Evolutionary conservation across 2,797 vertebrate species (phyloP).

Genomic region (Thamnophis elegans): DNA sequence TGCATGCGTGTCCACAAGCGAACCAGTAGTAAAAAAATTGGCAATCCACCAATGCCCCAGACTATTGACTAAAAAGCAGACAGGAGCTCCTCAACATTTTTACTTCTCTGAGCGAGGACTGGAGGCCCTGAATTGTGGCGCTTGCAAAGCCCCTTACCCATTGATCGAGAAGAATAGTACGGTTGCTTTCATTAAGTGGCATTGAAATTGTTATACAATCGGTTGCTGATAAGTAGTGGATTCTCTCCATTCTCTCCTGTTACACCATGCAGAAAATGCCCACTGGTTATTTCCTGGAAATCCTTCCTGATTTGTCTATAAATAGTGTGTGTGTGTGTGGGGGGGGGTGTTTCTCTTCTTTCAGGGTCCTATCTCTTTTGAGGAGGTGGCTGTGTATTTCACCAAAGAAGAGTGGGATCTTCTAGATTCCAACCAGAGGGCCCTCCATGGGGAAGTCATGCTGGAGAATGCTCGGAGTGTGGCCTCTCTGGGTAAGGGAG

Average conservation of each 20-base stretch:
- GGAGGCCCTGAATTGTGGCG: background rate
- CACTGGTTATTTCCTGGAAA: background rate
- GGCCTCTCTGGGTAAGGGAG: background rate
- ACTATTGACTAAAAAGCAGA: background rate
- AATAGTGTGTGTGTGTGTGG: no score
- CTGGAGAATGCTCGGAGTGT: slow-evolving; percentile 11
- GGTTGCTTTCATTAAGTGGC: background rate
- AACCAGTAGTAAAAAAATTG: no score
- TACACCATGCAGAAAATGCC: background rate
- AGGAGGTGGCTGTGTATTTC: slow-evolving; percentile 35
- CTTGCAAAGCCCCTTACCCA: background rate
- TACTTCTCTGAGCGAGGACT: background rate
- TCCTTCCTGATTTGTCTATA: background rate
- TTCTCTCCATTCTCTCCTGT: background rate
- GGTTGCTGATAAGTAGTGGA: background rate
- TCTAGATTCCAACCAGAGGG: slow-evolving; percentile 2
- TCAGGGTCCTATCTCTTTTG: background rate
- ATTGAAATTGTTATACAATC: background rate
- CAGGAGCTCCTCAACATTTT: background rate
- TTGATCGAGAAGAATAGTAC: background rate
- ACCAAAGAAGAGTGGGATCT: slow-evolving; percentile 12
- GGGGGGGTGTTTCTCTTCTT: background rate
- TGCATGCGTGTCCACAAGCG: no score
- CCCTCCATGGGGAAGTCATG: slow-evolving; percentile 22
- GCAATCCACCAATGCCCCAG: background rate